Evolutionary conservation across 2,113 vertebrate genomes (phyloP).

Genomic region (Apistogramma diplotaenia): DNA sequence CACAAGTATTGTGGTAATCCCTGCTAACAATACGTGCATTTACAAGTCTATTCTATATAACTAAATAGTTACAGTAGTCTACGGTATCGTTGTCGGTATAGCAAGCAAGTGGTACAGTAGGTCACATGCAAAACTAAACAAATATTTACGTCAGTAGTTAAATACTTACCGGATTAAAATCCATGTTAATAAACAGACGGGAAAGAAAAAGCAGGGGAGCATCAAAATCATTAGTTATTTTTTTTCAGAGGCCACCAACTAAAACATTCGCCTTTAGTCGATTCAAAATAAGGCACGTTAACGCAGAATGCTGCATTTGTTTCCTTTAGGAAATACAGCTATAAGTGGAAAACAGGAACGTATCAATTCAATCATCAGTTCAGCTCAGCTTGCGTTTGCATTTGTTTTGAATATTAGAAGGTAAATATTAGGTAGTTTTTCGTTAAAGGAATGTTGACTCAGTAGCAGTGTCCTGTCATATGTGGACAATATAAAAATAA

Average conservation of each 20-base stretch:
- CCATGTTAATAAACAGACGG: not conserved
- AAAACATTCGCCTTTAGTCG: not conserved
- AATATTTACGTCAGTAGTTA: not conserved
- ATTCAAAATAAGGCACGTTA: slow-evolving; percentile 41
- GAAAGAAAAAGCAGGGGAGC: not conserved
- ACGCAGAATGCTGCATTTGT: not conserved
- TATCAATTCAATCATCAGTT: not conserved
- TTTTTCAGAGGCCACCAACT: not conserved
- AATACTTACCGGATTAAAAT: not conserved
- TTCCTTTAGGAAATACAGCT: not conserved
- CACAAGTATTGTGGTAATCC: not conserved
- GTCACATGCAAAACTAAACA: slow-evolving; percentile 1
- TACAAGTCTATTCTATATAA: not conserved
- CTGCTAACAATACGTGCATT: not conserved
- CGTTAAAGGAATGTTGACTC: slow-evolving; percentile 34
- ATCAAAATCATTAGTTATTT: not conserved
- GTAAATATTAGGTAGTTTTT: slow-evolving; percentile 29
- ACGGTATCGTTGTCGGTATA: not conserved
- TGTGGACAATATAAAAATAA: slow-evolving; percentile 3
- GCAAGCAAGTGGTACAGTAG: slow-evolving; percentile 27
- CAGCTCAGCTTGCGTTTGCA: not conserved
- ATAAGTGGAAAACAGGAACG: not conserved
- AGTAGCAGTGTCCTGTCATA: not conserved
- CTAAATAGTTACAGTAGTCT: not conserved
- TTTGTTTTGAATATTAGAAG: not conserved